phyloP scores from a whole-genome alignment of 1,140 invertebrate genomes.

The Drosophila punjabiensis region DNA sequence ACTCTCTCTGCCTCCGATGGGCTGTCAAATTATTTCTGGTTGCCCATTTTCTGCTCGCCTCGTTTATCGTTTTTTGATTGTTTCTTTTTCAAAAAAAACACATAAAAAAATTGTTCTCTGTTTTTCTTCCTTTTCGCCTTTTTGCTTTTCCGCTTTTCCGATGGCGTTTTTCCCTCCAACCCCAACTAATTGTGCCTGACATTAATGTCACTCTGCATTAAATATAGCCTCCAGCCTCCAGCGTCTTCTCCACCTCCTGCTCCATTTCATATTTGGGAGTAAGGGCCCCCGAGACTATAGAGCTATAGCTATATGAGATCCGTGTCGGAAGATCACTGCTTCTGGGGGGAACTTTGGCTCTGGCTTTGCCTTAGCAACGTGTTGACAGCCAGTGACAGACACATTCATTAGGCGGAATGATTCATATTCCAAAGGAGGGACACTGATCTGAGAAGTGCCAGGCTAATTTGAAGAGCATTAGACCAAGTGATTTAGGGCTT shows the following conservation, averaged over 20 bases:
- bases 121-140: constrained; percentile 42
- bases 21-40: constrained; percentile 79
- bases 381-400: constrained; percentile 83
- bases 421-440: constrained; percentile 57
- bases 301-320: constrained; percentile 14
- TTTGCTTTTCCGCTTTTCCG: constrained; percentile 57
- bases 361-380: constrained; percentile 61
- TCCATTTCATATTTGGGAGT: constrained; percentile 80
- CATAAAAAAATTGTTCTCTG: constrained; percentile 11
- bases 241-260: constrained; percentile 32
- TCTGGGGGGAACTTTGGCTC: constrained; percentile 26
- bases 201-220: constrained; percentile 82
- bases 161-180: constrained; percentile 50
- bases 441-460: constrained; percentile 56
- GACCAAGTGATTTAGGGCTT: constrained; percentile 66
- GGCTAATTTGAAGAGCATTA: constrained; percentile 73
- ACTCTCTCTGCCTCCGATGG: constrained; percentile 5
- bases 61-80: constrained; percentile 81
- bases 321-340: constrained; percentile 27
- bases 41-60: constrained; percentile 42
- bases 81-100: constrained; percentile 45
- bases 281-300: constrained; percentile 17
- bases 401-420: constrained; percentile 81
- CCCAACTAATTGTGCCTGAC: constrained; percentile 75
- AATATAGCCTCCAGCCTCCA: constrained; percentile 76